These are phyloP conservation scores for Xylocampa areola DNA, from an alignment of 2,888 invertebrate species.

Conservation along the genomic window DNA sequence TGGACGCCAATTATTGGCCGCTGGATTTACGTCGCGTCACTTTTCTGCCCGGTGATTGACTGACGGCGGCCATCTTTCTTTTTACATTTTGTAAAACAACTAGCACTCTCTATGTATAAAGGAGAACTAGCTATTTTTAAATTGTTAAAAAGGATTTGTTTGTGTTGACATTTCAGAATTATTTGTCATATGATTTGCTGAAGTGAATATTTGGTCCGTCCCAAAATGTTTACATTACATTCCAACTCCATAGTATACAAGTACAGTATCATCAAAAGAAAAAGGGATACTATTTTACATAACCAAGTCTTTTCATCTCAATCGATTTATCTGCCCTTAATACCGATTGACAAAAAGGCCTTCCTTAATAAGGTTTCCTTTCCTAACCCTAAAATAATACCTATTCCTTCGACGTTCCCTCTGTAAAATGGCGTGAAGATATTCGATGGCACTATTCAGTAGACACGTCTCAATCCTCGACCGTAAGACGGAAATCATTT, in stretches of 20 bases:
- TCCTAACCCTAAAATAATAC: slow-evolving; percentile 46
- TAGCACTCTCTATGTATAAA: slow-evolving; percentile 37
- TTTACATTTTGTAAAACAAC: slow-evolving; percentile 59
- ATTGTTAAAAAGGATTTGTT: slow-evolving; percentile 20
- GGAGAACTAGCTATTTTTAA: slow-evolving; percentile 44
- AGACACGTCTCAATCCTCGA: slow-evolving; percentile 67
- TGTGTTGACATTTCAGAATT: slow-evolving; percentile 8
- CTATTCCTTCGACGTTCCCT: slow-evolving; percentile 26
- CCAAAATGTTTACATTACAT: slow-evolving; percentile 5
- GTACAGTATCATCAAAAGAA: slow-evolving; percentile 35
- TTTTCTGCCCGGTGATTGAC: slow-evolving; percentile 73
- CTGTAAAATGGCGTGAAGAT: slow-evolving; percentile 66
- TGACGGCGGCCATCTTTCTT: slow-evolving; percentile 63
- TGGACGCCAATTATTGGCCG: slow-evolving; percentile 79
- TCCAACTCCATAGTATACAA: slow-evolving; percentile 9
- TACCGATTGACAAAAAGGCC: slow-evolving; percentile 41
- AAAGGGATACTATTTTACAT: slow-evolving; percentile 44
- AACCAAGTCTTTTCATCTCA: slow-evolving; percentile 40
- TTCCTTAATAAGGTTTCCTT: slow-evolving; percentile 41
- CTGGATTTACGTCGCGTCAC: slow-evolving; percentile 75
- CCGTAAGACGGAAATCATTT: slow-evolving; percentile 80
- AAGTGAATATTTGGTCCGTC: slow-evolving; percentile 10
- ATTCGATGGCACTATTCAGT: slow-evolving; percentile 60
- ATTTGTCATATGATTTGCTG: slow-evolving; percentile 32
- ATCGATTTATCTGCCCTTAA: slow-evolving; percentile 39